Conservation (phyloP, 2,113 vertebrate species). For the Stegastes partitus region DNA sequence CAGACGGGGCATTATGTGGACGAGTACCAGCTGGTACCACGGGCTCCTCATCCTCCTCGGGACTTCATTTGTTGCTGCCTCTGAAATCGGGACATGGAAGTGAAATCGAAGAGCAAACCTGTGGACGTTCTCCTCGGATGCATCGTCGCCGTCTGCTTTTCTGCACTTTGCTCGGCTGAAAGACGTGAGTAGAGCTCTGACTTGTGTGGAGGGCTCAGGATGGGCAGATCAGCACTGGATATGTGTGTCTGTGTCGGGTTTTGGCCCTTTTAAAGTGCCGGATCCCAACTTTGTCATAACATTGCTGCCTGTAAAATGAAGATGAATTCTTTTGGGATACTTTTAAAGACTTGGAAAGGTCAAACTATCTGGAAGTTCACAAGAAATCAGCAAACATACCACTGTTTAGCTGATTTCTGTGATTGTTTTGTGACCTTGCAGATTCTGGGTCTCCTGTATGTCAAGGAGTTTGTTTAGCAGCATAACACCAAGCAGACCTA, state of each 20-base stretch:
- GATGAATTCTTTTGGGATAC: too few species aligned
- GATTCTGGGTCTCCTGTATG: too few species aligned
- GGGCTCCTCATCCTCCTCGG: conserved; percentile 74
- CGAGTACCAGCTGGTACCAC: conserved; percentile 86
- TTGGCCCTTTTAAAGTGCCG: background rate
- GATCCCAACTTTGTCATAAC: too few species aligned
- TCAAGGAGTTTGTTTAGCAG: too few species aligned
- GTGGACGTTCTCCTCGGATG: conserved; percentile 61
- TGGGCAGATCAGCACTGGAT: background rate
- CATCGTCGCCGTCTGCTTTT: conserved; percentile 60
- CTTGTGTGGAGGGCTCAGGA: background rate
- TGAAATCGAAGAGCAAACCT: conserved; percentile 65
- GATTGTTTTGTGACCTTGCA: too few species aligned
- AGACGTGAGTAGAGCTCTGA: conserved; percentile 78
- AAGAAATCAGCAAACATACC: too few species aligned
- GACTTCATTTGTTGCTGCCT: conserved; percentile 72
- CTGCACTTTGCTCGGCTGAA: conserved; percentile 58
- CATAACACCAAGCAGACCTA: too few species aligned
- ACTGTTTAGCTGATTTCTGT: too few species aligned
- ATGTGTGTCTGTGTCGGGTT: background rate
- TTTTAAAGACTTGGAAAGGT: too few species aligned
- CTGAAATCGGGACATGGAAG: conserved; percentile 81
- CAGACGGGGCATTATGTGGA: conserved; percentile 84
- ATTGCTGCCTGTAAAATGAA: too few species aligned
- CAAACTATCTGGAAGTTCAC: too few species aligned